Base-by-base conservation (phyloP, 2,113 vertebrate genomes). In the Myiozetetes cayanensis region DNA sequence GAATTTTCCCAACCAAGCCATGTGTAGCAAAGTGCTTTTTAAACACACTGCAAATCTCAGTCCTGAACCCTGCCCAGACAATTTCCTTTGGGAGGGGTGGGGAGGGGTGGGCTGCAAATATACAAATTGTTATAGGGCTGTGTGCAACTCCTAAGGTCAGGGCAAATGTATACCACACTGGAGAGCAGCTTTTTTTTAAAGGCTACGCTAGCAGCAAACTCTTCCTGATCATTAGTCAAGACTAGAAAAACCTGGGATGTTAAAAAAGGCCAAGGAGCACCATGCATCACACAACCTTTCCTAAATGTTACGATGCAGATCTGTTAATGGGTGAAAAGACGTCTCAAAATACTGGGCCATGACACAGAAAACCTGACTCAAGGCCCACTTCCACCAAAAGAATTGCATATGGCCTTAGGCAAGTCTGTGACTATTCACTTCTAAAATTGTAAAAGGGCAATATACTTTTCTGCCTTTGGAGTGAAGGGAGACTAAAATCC, bases 401-500 rank as follows among this genome's bases (percentile, higher is more conserved):
- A 76, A 91, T 87, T 61, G 47, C 22, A 2, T 23, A 37, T 14
- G 12, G 87, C 33, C 74, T 71, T 43, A 79, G 59, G 43, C 53
- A 92, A 84, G n/a, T n/a, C 46, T 44, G 35, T 20, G 43, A 63
- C 56, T 56, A 41, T 77, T 75, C 21, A 19, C 23, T 90, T 80
- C 58, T 47, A 71, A 67, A 67, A 72, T 27, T 12, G 17, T 71
- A 74, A 50, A 93, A 83, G 39, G 37, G 23, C 59, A 66, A 59
- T 37, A 50, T 14, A 58, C 50, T 65, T 83, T 75, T 84, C 72
- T 78, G 41, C 67, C 72, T 88, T 90, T 44, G n/a, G 53, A 93
- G 23, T 35, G 55, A 78, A 89, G 65, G 79, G 79, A 95, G 47
- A 56, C 73, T 91, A 78, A 92, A 94, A 84, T 41, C 85, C 94